A percentile compares a stretch with the other conserved stretches of the same genome.
Conservation (phyloP, 2,888 invertebrate genomes). For the Psylliodes chrysocephalus region DNA sequence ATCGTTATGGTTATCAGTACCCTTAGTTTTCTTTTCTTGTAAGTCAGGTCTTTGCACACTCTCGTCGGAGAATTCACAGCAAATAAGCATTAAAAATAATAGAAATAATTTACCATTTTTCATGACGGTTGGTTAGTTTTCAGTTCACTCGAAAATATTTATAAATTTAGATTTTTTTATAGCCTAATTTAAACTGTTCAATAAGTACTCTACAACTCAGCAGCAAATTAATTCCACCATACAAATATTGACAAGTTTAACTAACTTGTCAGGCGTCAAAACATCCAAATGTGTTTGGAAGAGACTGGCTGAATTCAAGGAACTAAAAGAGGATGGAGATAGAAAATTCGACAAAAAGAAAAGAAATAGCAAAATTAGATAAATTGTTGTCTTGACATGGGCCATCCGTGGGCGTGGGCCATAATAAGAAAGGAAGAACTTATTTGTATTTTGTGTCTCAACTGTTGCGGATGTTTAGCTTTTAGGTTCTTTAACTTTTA, state of each 20-base stretch:
- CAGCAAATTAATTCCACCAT: constrained; percentile 1
- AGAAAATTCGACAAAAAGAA: too few relatives aligned
- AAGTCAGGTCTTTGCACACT: constrained; percentile 50
- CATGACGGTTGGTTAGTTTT: constrained; percentile 10
- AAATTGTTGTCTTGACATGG: too few relatives aligned
- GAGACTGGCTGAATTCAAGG: too few relatives aligned
- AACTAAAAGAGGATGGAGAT: too few relatives aligned
- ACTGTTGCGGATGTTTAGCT: too few relatives aligned
- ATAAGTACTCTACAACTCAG: not conserved
- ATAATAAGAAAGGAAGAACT: too few relatives aligned
- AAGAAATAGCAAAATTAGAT: too few relatives aligned
- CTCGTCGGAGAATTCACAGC: constrained; percentile 58
- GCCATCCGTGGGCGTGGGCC: too few relatives aligned
- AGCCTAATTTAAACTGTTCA: not conserved
- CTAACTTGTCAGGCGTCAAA: not conserved
- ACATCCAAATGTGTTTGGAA: too few relatives aligned
- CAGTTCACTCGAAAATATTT: not conserved
- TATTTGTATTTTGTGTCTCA: too few relatives aligned
- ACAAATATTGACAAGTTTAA: constrained; percentile 1
- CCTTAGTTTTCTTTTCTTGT: constrained; percentile 24
- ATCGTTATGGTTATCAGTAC: constrained; percentile 20
- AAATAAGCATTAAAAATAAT: constrained; percentile 53
- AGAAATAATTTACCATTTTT: constrained; percentile 14
- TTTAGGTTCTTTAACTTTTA: too few relatives aligned
- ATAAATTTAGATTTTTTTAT: not conserved